phyloP scores from a whole-genome alignment of 2,797 vertebrate genomes.

The Tamandua tetradactyla region DNA sequence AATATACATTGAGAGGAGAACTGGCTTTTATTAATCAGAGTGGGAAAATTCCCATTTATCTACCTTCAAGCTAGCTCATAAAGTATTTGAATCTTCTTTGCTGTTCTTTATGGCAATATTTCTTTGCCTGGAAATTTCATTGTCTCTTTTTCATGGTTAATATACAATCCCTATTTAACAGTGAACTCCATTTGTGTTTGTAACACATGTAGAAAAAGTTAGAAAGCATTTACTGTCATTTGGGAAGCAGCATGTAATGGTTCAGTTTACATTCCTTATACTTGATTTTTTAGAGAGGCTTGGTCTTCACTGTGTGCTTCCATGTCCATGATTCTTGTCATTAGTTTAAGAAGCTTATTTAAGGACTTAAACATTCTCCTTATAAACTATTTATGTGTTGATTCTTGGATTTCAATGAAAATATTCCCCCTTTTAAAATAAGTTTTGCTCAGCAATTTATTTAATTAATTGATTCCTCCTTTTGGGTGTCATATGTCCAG shows the following conservation, averaged over 20 bases:
- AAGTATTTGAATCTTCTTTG: conserved; percentile 4
- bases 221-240: background rate
- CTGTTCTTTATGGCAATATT: conserved; percentile 3
- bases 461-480: background rate
- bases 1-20: background rate
- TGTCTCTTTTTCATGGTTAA: conserved; percentile 51
- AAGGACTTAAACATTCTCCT: background rate
- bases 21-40: background rate
- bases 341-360: conserved; percentile 27
- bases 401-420: background rate
- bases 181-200: background rate
- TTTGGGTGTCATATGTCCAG: background rate
- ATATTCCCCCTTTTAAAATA: background rate
- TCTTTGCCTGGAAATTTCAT: conserved; percentile 62
- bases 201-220: conserved; percentile 38
- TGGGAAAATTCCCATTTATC: background rate
- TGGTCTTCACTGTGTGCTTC: background rate
- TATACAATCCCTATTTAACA: background rate
- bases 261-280: conserved; percentile 15
- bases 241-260: background rate
- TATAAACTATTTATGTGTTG: background rate
- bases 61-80: background rate
- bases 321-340: background rate
- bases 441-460: background rate
- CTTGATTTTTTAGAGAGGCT: background rate